Conservation (phyloP, 2,888 invertebrate species). For the Odontomyia ornata region DNA sequence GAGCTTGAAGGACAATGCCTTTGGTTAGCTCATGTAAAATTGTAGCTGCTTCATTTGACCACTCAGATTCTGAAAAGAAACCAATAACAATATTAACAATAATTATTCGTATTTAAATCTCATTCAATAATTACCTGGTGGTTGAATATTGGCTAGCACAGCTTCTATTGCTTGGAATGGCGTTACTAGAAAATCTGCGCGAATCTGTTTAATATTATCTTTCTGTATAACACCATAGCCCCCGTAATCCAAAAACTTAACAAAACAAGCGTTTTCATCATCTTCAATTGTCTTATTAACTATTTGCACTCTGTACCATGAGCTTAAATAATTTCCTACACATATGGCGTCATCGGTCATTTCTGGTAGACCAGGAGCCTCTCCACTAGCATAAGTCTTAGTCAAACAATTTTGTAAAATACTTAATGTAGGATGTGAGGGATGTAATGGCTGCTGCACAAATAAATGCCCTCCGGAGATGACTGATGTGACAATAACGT, state of each 20-base stretch:
- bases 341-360: conserved; percentile 84
- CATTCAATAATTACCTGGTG: conserved; percentile 69
- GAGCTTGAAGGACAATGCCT: conserved; percentile 86
- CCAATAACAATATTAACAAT: not conserved
- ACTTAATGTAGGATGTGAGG: conserved; percentile 85
- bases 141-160: conserved; percentile 86
- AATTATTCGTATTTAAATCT: not conserved
- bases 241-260: conserved; percentile 94
- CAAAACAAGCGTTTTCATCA: conserved; percentile 76
- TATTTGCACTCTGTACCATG: conserved; percentile 92
- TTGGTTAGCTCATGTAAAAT: conserved; percentile 82
- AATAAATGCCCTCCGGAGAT: conserved; percentile 90
- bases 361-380: conserved; percentile 82
- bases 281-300: conserved; percentile 69
- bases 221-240: conserved; percentile 86
- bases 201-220: conserved; percentile 85
- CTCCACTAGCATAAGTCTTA: conserved; percentile 79
- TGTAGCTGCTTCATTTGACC: conserved; percentile 81
- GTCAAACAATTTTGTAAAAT: conserved; percentile 84
- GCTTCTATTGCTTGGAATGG: conserved; percentile 99
- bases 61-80: conserved; percentile 65
- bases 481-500: conserved; percentile 88
- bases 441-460: conserved; percentile 95
- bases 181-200: conserved; percentile 90
- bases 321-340: conserved; percentile 79